Evolutionary conservation across 1,140 invertebrate genomes (phyloP), one percentile per base, ranked within the genome.

Genomic region (Heliconius eleuchia): DNA sequence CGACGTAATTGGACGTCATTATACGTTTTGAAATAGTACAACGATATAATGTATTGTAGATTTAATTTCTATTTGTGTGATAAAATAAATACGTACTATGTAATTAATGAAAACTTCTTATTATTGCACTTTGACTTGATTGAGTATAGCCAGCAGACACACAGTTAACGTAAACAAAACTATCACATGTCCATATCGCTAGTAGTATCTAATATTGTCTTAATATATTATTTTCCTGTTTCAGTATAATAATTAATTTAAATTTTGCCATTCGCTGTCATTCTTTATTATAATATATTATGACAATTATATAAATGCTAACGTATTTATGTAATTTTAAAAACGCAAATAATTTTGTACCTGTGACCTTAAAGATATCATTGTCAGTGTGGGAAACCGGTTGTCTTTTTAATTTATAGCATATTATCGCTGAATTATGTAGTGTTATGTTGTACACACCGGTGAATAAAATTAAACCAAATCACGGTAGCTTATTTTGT

Each of bases 301-400:
- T 57, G 60, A 66, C 13, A 66, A 60, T 60, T 9, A 66, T 66
- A 30, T 66, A 66, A 66, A 66, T 66, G 27, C 27, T 66, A 66
- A 66, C 60, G 60, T 66, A 30, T 66, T 66, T 0, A 66, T 57
- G 55, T 57, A 23, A 23, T 57, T n/a, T 57, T 23, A 18, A 66
- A 66, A 16, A 30, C 13, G n/a, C 5, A 46, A 46, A 46, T 16
- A 66, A 52, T 66, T 66, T 30, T 30, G 27, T 66, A 30, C 27
- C 60, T 66, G 60, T 66, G 60, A 66, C 60, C 60, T 66, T 66
- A 13, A 23, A 66, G 30, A n/a, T 66, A 30, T 66, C 60, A 66
- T 66, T 66, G 60, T 66, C 27, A 66, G 23, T 66, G 60, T 66
- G 60, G 9, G 60, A 66, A 66, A 66, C 60, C 27, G 27, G 60